phyloP scores from a whole-genome alignment of 2,888 invertebrate genomes.

The Dinocampus coccinellae region DNA sequence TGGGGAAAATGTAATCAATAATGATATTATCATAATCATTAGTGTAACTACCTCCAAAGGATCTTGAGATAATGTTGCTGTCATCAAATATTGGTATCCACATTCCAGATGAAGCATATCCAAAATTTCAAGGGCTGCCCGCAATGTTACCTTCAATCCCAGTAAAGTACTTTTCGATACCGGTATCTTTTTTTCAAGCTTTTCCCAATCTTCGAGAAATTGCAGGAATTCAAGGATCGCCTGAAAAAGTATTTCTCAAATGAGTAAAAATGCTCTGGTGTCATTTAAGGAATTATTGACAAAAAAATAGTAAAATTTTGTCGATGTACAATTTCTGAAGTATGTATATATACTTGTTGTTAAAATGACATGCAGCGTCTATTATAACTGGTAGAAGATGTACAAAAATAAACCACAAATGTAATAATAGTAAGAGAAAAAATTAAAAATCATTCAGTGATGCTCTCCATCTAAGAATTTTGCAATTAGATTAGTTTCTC shows the following conservation, averaged over 20 bases:
- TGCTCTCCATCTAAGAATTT: too few species aligned
- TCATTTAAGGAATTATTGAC: not conserved
- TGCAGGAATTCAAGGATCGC: not conserved
- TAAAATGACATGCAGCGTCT: not conserved
- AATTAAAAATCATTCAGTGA: too few species aligned
- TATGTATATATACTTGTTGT: not conserved
- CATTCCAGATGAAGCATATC: not conserved
- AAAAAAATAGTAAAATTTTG: not conserved
- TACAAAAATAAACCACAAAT: too few species aligned
- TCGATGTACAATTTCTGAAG: not conserved
- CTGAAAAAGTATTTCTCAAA: not conserved
- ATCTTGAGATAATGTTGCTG: not conserved
- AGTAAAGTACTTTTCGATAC: not conserved
- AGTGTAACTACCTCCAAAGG: conserved; percentile 38
- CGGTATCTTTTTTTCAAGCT: not conserved
- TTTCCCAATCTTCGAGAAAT: conserved; percentile 6
- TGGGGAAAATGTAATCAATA: not conserved
- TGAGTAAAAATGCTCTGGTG: not conserved
- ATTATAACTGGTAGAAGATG: too few species aligned
- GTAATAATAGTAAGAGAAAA: too few species aligned
- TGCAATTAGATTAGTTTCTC: not conserved
- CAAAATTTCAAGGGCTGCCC: not conserved
- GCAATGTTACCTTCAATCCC: not conserved
- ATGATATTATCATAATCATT: not conserved
- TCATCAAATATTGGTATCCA: conserved; percentile 15